Evolutionary conservation across 2,888 invertebrate species (phyloP).

Genomic region (Luffia ferchaultella): DNA sequence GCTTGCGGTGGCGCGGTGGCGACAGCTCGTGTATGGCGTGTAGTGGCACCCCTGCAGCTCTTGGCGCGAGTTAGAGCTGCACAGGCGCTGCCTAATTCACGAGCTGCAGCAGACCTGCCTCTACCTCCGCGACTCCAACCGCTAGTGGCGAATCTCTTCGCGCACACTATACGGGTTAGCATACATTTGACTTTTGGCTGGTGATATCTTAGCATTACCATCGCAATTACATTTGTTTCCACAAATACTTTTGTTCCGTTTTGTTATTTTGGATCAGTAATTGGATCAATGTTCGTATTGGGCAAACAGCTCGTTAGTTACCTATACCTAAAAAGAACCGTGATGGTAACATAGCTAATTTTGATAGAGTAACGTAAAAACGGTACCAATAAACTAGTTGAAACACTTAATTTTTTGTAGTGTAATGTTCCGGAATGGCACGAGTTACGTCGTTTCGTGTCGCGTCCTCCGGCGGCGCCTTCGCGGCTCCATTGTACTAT

Average conservation of each 20-base stretch:
- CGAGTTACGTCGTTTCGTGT: conserved; percentile 91
- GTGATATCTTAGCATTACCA: no score
- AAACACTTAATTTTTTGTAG: no score
- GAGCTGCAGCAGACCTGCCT: conserved; percentile 79
- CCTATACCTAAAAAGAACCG: no score
- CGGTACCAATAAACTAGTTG: no score
- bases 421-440: conserved; percentile 93
- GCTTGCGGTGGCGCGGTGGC: conserved; percentile 92
- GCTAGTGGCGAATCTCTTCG: conserved; percentile 85
- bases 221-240: no score
- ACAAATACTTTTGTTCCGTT: no score
- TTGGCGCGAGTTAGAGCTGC: conserved; percentile 86
- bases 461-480: conserved; percentile 82
- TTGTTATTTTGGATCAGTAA: no score
- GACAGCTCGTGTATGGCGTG: conserved; percentile 91
- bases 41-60: conserved; percentile 90
- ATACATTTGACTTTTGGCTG: no score
- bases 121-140: conserved; percentile 88
- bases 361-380: no score
- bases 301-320: no score
- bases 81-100: conserved; percentile 76
- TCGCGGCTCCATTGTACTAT: conserved; percentile 97
- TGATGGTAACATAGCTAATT: no score
- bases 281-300: no score
- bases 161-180: conserved; percentile 88